Percentiles rank a stretch among this genome's conserved stretches.
Conservation (phyloP, 1,140 invertebrate species). For the Mactra quadrangularis region DNA sequence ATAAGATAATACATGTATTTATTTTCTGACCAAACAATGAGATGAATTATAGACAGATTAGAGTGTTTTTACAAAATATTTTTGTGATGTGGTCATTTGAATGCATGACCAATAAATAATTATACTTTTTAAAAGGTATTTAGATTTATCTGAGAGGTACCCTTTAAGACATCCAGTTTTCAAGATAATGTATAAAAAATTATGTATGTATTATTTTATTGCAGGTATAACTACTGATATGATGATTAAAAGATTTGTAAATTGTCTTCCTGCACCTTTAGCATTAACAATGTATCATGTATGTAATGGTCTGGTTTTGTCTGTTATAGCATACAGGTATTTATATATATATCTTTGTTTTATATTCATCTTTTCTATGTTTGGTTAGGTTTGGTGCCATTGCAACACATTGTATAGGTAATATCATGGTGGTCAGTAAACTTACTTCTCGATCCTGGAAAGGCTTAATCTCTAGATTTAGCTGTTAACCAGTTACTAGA, state of each 20-base stretch:
- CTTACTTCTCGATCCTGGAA: no score
- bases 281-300: conserved; percentile 66
- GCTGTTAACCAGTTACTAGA: no score
- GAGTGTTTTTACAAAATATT: not conserved
- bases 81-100: not conserved
- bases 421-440: no score
- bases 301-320: conserved; percentile 64
- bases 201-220: no score
- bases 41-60: not conserved
- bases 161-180: no score
- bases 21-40: no score
- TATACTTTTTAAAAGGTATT: no score
- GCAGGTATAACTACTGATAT: conserved; percentile 77
- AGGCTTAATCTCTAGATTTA: no score
- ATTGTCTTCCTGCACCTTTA: conserved; percentile 66
- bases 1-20: not conserved
- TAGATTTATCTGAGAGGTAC: no score
- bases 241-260: conserved; percentile 72
- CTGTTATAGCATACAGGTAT: conserved; percentile 71
- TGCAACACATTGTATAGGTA: no score
- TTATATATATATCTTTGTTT: conserved; percentile 6
- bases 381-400: not conserved
- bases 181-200: no score
- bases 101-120: not conserved
- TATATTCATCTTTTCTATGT: not conserved